Evolutionary conservation across 2,113 vertebrate species (phyloP).

Genomic region (Catharus fuscescens): DNA sequence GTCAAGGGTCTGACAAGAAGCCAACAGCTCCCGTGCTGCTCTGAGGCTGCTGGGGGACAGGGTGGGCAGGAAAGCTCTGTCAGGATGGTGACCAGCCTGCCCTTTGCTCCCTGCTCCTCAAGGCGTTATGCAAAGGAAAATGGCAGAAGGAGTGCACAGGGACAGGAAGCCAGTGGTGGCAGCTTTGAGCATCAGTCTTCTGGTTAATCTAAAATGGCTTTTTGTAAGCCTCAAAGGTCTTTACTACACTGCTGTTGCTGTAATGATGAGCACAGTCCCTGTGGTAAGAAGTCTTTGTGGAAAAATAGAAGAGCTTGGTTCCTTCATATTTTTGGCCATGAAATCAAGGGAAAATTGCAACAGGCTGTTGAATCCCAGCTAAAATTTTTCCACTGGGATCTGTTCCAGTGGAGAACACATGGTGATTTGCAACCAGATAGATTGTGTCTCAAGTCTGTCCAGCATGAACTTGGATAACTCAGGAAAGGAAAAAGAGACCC

Average conservation of each 20-base stretch:
- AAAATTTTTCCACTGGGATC: not conserved
- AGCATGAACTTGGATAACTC: not conserved
- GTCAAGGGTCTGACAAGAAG: not conserved
- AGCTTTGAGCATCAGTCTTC: not conserved
- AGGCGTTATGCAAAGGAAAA: not conserved
- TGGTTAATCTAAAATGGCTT: not conserved
- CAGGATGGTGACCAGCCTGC: not conserved
- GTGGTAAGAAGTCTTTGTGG: not conserved
- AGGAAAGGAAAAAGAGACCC: not conserved
- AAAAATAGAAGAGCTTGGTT: not conserved
- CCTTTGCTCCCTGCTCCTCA: not conserved
- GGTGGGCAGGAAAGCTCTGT: not conserved
- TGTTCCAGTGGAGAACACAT: not conserved
- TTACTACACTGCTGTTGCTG: not conserved
- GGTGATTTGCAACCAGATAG: not conserved
- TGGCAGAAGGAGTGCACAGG: not conserved
- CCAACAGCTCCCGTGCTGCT: fast-evolving
- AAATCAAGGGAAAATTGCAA: slow-evolving; percentile 4
- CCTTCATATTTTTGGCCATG: not conserved
- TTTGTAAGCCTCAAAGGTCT: not conserved
- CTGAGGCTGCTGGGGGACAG: fast-evolving
- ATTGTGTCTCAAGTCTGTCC: not conserved
- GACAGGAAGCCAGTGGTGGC: not conserved
- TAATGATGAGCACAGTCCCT: not conserved
- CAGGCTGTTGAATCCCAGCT: not conserved